A percentile compares a stretch with the other conserved stretches of the same genome.
Evolutionary conservation across 2,888 invertebrate genomes (phyloP).

Genomic region (Teleiodes luculella): DNA sequence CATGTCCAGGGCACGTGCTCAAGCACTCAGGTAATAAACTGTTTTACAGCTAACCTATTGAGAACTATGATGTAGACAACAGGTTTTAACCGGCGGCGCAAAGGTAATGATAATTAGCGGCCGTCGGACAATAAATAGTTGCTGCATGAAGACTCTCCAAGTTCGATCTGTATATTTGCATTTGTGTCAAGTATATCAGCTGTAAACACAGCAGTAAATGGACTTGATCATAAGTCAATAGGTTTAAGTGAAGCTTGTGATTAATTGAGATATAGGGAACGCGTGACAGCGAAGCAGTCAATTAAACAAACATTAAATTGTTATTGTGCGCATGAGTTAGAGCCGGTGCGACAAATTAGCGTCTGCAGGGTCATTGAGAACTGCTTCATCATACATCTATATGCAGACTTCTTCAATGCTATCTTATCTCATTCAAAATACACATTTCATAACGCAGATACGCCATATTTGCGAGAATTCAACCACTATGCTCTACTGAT

Average conservation of each 20-base stretch:
- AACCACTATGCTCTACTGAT: too few species aligned
- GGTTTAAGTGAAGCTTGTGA: slow-evolving; percentile 1
- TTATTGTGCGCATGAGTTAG: neutral
- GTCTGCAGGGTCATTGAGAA: slow-evolving; percentile 18
- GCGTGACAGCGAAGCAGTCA: neutral
- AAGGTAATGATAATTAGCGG: slow-evolving; percentile 37
- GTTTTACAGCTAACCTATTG: slow-evolving; percentile 47
- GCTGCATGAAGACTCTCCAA: slow-evolving; percentile 17
- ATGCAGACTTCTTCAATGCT: slow-evolving; percentile 2
- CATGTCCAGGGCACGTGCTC: slow-evolving; percentile 57
- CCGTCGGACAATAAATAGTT: slow-evolving; percentile 6
- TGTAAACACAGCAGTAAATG: neutral
- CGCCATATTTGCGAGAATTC: too few species aligned
- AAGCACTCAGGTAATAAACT: slow-evolving; percentile 44
- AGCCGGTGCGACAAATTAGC: slow-evolving; percentile 12
- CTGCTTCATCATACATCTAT: slow-evolving; percentile 2
- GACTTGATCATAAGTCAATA: neutral
- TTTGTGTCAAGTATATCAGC: slow-evolving; percentile 26
- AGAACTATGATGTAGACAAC: slow-evolving; percentile 29
- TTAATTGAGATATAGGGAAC: neutral
- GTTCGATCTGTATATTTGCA: slow-evolving; percentile 18
- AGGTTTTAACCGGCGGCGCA: slow-evolving; percentile 27
- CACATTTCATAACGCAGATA: neutral
- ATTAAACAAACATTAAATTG: slow-evolving; percentile 12
- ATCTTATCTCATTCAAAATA: neutral